Percentiles rank a stretch among this genome's conserved stretches.
Conservation (phyloP, 2,888 invertebrate genomes). For the Microctonus aethiopoides region DNA sequence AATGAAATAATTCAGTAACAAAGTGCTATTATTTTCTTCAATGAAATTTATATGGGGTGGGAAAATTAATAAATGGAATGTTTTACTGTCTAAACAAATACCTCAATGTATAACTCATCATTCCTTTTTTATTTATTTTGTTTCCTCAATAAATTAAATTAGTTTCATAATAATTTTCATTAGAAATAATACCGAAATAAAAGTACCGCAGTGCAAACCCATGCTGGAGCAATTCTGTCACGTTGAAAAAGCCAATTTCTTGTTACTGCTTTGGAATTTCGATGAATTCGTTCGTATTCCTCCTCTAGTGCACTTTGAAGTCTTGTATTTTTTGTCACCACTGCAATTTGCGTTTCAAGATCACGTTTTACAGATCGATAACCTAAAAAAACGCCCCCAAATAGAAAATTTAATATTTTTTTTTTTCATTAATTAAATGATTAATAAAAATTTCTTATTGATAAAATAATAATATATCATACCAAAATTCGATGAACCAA, state of each 20-base stretch:
- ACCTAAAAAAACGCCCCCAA: constrained; percentile 69
- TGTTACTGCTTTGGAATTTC: constrained; percentile 73
- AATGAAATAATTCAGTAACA: neutral
- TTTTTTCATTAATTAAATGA: neutral
- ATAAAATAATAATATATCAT: constrained; percentile 63
- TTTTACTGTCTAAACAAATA: neutral
- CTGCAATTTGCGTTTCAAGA: constrained; percentile 91
- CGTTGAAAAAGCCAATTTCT: constrained; percentile 52
- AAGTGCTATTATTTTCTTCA: neutral
- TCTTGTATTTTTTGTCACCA: constrained; percentile 80
- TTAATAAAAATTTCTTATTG: neutral
- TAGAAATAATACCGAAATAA: constrained; percentile 63
- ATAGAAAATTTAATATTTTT: too few relatives aligned
- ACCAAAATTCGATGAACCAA: constrained; percentile 97
- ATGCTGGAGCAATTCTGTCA: constrained; percentile 59
- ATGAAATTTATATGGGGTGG: neutral
- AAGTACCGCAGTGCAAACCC: constrained; percentile 59
- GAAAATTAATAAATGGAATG: neutral
- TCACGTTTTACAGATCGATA: constrained; percentile 89
- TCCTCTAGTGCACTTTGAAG: constrained; percentile 76
- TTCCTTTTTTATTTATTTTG: neutral
- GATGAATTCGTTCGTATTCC: constrained; percentile 81
- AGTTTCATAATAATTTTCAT: constrained; percentile 1
- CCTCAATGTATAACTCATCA: neutral
- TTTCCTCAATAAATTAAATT: constrained; percentile 12